Percentiles rank a stretch among this genome's conserved stretches.
Evolutionary conservation across 2,113 vertebrate species (phyloP).

Genomic region (Vicugna pacos): DNA sequence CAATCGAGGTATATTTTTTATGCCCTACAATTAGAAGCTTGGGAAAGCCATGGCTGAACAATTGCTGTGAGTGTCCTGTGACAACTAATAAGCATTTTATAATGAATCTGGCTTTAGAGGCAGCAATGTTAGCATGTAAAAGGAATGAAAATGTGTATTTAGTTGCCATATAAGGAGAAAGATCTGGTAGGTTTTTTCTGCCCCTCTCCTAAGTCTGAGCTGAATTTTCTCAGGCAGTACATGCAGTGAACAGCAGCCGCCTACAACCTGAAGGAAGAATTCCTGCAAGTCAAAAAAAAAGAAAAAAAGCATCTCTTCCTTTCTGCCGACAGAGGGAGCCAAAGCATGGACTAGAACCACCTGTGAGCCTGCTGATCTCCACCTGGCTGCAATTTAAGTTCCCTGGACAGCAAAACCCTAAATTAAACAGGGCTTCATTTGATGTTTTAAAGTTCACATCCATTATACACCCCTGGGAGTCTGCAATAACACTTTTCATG

Average conservation of each 20-base stretch:
- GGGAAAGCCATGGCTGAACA: neutral
- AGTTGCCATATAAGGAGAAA: neutral
- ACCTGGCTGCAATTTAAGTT: neutral
- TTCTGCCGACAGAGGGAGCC: conserved; percentile 63
- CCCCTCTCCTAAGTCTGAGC: neutral
- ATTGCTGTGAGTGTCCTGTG: neutral
- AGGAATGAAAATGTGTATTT: neutral
- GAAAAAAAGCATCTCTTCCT: neutral
- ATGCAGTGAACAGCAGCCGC: neutral
- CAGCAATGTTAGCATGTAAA: neutral
- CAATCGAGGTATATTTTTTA: neutral
- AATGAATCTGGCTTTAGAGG: neutral
- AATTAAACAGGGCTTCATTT: conserved; percentile 1
- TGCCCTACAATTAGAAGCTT: neutral
- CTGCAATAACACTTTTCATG: neutral
- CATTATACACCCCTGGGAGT: neutral
- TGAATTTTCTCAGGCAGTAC: conserved; percentile 4
- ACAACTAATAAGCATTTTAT: neutral
- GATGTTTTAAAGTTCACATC: conserved; percentile 43
- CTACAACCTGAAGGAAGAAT: neutral
- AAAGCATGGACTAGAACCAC: neutral
- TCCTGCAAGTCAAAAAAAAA: neutral
- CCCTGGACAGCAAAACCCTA: neutral
- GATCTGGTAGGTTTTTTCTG: neutral
- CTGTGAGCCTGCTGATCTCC: rapidly evolving